Evolutionary conservation across 2,113 vertebrate genomes (phyloP), one percentile per base, ranked within the genome.

Genomic region (Dromas ardeola): DNA sequence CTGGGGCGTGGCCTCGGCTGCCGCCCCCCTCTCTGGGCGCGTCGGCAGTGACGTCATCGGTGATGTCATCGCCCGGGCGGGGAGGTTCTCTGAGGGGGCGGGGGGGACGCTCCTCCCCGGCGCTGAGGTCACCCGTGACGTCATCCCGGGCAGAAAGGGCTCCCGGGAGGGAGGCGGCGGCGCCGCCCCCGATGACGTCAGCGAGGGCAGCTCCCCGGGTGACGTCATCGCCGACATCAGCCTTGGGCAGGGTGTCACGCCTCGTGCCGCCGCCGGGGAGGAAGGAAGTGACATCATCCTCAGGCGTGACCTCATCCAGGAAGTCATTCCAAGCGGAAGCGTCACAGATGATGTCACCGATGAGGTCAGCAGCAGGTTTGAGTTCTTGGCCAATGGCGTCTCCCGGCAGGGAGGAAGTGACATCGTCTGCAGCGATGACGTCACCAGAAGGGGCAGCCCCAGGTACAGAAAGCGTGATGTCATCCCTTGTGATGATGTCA

Each of bases 241-340:
- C 15, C 25, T 12, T 2, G 10, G 55, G 30, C 13, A 12, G 0
- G 23, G 71, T 7, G 19, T n/a, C 45, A 4, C 3, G 36, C 1
- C 17, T 2, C 1, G 52, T 21, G 1, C 4, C 5, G 2, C 7
- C 79, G 2, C 21, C 5, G 1, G 52, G 27, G 27, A 10, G 3
- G 34, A 22, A 13, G 12, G 67, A 29, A 14, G 11, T 26, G 82
- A 74, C 3, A 6, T 85, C 70, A 12, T 38, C 42, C 15, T 26
- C 25, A 2, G 59, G 17, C 7, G 11, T 23, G 82, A 74, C 22
- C 7, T 86, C 82, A 66, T 76, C 83, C 4, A 23, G 2, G 7
- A 86, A 10, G 42, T 76, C 71, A 47, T 5, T 9, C 59, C 82
- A 42, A 9, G n/a, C 17, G 1, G n/a, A 11, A 7, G 65, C 6